These are phyloP conservation scores for Phaetusa simplex DNA, from an alignment of 2,113 vertebrate species.

Conservation along the genomic window DNA sequence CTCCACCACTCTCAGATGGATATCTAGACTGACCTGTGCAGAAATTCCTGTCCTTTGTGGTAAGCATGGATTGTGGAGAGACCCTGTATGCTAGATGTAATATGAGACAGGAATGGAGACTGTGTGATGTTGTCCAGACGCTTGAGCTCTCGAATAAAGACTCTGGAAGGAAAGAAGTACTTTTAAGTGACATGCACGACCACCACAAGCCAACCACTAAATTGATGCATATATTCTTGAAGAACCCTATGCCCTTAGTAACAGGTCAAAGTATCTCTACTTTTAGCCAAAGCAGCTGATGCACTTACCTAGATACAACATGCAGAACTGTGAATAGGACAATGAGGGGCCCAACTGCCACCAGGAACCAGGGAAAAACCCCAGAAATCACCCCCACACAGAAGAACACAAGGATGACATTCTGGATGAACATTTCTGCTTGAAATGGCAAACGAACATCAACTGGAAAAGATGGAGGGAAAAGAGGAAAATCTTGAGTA, in stretches of 20 bases:
- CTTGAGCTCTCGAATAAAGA: constrained; percentile 91
- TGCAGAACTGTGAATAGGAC: constrained; percentile 85
- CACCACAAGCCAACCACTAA: not conserved
- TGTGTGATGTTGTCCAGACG: constrained; percentile 92
- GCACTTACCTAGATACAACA: constrained; percentile 81
- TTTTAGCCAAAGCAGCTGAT: not conserved
- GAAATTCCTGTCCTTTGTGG: constrained; percentile 84
- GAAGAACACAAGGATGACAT: constrained; percentile 91
- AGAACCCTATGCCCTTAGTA: not conserved
- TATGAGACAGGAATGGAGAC: constrained; percentile 90
- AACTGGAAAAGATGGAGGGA: constrained; percentile 67
- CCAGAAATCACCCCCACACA: constrained; percentile 86
- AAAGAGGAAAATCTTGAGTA: not conserved
- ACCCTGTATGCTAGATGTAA: constrained; percentile 91
- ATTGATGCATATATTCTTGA: not conserved
- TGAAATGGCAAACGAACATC: constrained; percentile 92
- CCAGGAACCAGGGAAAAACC: constrained; percentile 92
- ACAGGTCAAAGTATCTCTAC: not conserved
- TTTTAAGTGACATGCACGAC: not conserved
- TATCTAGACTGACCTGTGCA: constrained; percentile 80
- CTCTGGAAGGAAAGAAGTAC: constrained; percentile 63
- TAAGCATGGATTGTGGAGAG: constrained; percentile 91
- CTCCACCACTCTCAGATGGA: not conserved
- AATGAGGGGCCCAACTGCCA: constrained; percentile 85
- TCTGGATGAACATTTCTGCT: constrained; percentile 94